These are phyloP conservation scores for Cossypha niveicapilla DNA, from an alignment of 2,797 vertebrate species.

Conservation along the genomic window DNA sequence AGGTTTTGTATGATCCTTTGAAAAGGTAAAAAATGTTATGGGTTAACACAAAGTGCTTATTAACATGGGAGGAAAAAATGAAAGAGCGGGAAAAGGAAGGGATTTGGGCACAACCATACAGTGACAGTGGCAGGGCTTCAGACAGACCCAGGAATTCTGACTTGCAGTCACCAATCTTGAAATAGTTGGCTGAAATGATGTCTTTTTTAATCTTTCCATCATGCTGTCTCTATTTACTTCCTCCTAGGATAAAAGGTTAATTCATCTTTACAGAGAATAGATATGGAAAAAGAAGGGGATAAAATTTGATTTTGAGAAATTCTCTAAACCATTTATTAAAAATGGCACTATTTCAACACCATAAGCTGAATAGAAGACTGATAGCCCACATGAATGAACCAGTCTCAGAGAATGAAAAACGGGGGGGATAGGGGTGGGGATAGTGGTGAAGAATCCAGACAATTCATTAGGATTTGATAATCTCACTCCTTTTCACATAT, in stretches of 20 bases:
- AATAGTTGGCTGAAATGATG: neutral
- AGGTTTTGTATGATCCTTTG: neutral
- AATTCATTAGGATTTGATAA: neutral
- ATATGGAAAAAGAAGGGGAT: neutral
- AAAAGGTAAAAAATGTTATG: neutral
- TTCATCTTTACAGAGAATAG: neutral
- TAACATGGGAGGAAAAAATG: neutral
- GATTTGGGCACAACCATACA: neutral
- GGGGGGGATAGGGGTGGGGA: neutral
- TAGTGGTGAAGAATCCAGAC: neutral
- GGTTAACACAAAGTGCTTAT: neutral
- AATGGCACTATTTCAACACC: neutral
- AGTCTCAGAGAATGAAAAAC: neutral
- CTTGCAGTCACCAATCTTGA: neutral
- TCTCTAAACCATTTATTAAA: neutral
- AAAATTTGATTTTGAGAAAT: neutral
- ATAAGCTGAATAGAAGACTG: neutral
- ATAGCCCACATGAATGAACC: neutral
- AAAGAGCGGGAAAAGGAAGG: neutral
- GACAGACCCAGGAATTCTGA: neutral
- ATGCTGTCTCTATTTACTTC: neutral
- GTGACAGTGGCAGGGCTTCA: neutral
- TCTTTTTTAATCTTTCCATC: neutral
- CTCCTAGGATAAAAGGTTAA: constrained; percentile 23
- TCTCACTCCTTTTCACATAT: neutral